Conservation (phyloP, 2,888 invertebrate species). For the Heterodera filipjevi region DNA sequence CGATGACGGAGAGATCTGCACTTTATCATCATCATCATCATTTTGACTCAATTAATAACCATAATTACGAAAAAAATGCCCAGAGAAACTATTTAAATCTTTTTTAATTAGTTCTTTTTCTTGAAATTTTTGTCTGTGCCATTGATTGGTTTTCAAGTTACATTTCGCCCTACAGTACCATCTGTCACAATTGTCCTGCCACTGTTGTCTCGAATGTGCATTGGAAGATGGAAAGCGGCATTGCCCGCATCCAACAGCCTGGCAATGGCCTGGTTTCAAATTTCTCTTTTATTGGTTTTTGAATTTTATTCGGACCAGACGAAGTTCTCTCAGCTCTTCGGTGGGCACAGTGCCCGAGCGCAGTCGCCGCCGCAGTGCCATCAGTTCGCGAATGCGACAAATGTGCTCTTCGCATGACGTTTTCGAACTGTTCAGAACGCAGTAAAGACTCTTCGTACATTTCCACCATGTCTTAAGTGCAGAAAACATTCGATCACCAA, state of each 20-base stretch:
- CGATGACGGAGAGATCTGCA: constrained; percentile 43
- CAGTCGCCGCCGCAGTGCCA: constrained; percentile 37
- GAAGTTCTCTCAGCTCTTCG: constrained; percentile 41
- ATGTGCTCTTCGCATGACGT: constrained; percentile 21
- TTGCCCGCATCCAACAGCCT: constrained; percentile 44
- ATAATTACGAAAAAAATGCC: background rate
- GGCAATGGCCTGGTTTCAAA: constrained; percentile 30
- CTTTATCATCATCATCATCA: too few species aligned
- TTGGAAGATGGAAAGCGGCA: constrained; percentile 41
- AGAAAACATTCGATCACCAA: background rate
- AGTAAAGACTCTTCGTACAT: constrained; percentile 8
- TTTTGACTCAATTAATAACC: too few species aligned
- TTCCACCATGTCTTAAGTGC: constrained; percentile 17
- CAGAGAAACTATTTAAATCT: too few species aligned
- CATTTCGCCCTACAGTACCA: background rate
- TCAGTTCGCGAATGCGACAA: constrained; percentile 35
- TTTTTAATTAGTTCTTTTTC: background rate
- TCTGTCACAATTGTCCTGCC: constrained; percentile 28
- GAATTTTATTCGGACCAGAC: constrained; percentile 24
- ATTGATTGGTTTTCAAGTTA: too few species aligned
- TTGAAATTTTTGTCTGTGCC: background rate
- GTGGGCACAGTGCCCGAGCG: constrained; percentile 44
- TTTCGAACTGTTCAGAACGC: background rate
- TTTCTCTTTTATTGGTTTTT: background rate
- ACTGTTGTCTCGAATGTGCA: constrained; percentile 45